Evolutionary conservation across 2,797 vertebrate species (phyloP), one percentile per base, ranked within the genome.

Genomic region (Rallus crepitans): DNA sequence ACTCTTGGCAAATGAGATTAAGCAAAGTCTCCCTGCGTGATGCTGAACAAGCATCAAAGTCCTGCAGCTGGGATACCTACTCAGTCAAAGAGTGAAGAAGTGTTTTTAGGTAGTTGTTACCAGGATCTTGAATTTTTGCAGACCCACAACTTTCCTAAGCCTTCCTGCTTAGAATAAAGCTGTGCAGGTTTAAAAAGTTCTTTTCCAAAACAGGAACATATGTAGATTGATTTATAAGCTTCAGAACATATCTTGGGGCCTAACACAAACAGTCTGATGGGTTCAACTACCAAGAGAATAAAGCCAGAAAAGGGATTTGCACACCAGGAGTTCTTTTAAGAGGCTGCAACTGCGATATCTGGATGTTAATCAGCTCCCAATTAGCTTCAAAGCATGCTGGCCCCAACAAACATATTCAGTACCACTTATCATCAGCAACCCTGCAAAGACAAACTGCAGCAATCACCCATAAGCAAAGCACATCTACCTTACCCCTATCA

Each of bases 401-500:
- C 12, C 80, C 47, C 15, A 64, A 64, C 48, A 87, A 68, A 80
- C 6, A 28, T 30, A 30, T 61, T 65, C 61, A 33, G 30, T 15
- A 57, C 37, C 86, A 59, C 52, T 81, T 70, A 73, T 3, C 31
- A 78, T 25, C 78, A 89, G 95, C 93, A 96, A 91, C 25, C 85
- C 80, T 75, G 65, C 73, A 83, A 90, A 69, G 70, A 69, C 15
- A 6, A 91, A 93, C 82, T 31, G 77, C 80, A 94, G 81, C 57
- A 86, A 63, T 71, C 76, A 45, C 60, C 60, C 37, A 66, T 48
- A 86, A 39, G 33, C 92, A 70, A 97, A 95, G 93, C 84, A 94
- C 48, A 55, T 68, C 70, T 65, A 66, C 39, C 70, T 45, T 30
- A 90, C 28, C 75, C 53, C 82, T 9, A 1, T 5, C 60, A 64